Evolutionary conservation across 2,888 invertebrate species (phyloP), one percentile per base, ranked within the genome.

Genomic region (Zhuqinia jingwanae): DNA sequence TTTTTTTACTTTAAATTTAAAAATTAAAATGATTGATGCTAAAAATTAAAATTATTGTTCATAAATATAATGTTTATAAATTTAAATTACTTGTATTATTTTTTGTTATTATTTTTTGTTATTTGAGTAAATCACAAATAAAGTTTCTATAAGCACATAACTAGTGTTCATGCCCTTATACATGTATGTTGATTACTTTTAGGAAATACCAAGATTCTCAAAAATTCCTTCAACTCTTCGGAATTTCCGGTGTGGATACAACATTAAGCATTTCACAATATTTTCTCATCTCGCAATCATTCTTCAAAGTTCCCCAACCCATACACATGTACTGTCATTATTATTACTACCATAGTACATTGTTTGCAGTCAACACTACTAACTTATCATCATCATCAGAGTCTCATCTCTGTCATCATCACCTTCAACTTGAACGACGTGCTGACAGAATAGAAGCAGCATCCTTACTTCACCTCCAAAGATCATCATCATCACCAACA

Each of bases 291-390:
- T 58, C 60, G 30, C n/a, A 27, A 13, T 30, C 22, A 65, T 65
- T 36, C 42, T 65, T 65, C 65, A 10, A 36, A 42, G 36, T 30
- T 17, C 17, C 42, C 17, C 10, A 0, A 11, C n/a, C 30, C 30
- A 15, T 11, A 65, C 65, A 17, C 17, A 36, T 65, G 65, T 65
- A 17, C 65, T 65, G 17, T 65, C 36, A 65, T 65, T 65, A 65
- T 36, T 36, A 36, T 30, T 17, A 30, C 36, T 36, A 65, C 36
- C 65, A 65, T 30, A 30, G 13, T 20, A 20, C 65, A 65, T 36
- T 65, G 65, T 42, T 36, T 65, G 17, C 17, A 42, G 36, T 65
- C 42, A 36, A 36, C 65, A 65, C 42, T 17, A 36, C 36, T 1
- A 1, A n/a, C 0, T 15, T 36, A 42, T 27, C 30, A 60, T 25